These are phyloP conservation scores for Myzus persicae DNA, from an alignment of 1,140 invertebrate species.

Conservation along the genomic window DNA sequence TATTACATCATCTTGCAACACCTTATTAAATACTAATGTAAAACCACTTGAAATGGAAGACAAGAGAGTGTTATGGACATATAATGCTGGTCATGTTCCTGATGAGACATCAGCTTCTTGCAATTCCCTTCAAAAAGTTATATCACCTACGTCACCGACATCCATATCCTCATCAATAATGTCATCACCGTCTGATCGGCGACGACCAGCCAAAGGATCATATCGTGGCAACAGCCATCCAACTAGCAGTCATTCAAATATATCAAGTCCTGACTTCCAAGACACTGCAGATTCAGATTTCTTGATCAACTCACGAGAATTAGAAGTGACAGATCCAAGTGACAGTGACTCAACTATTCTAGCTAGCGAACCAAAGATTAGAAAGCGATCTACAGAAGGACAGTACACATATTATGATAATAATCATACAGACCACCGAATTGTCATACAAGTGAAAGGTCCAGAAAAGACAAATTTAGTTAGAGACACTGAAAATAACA, in stretches of 20 bases:
- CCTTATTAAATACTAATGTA: constrained; percentile 82
- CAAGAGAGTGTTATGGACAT: constrained; percentile 87
- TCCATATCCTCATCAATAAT: constrained; percentile 73
- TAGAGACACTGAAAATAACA: constrained; percentile 48
- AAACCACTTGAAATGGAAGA: constrained; percentile 67
- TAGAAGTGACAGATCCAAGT: constrained; percentile 84
- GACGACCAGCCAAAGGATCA: background rate
- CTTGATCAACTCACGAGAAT: constrained; percentile 71
- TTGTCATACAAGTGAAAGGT: constrained; percentile 80
- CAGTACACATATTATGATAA: constrained; percentile 35
- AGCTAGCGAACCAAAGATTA: constrained; percentile 66
- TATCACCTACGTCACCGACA: constrained; percentile 79
- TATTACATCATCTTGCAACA: constrained; percentile 89
- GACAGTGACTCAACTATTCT: constrained; percentile 77
- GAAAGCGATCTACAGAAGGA: constrained; percentile 61
- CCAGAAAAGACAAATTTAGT: constrained; percentile 62
- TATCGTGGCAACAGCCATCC: constrained; percentile 49
- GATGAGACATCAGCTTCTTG: constrained; percentile 36
- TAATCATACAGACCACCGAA: constrained; percentile 71
- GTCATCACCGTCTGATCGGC: constrained; percentile 44
- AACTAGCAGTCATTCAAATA: constrained; percentile 78
- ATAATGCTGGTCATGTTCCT: constrained; percentile 72
- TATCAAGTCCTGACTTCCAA: constrained; percentile 86
- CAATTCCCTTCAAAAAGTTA: constrained; percentile 47
- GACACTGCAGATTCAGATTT: constrained; percentile 75